phyloP scores from a whole-genome alignment of 2,113 vertebrate genomes.

The Notarius lentiginosus region DNA sequence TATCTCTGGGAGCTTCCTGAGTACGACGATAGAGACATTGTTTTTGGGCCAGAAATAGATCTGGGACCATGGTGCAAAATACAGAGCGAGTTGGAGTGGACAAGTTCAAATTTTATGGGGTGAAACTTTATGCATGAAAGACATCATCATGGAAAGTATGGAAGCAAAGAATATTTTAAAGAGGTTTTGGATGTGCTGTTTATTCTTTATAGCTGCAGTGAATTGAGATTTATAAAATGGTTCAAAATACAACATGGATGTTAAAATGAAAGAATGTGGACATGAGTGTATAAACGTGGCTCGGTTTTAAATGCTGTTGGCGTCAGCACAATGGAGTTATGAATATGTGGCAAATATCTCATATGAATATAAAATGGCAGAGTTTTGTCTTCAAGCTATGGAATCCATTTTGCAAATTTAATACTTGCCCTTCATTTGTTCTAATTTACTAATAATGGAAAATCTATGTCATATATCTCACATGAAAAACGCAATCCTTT shows the following conservation, averaged over 20 bases:
- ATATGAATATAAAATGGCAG: too few relatives aligned
- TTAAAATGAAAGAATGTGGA: neutral
- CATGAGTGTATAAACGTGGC: neutral
- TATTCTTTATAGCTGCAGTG: neutral
- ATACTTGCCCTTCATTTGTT: too few relatives aligned
- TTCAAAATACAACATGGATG: neutral
- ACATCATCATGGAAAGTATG: neutral
- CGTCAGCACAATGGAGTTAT: too few relatives aligned
- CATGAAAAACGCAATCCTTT: too few relatives aligned
- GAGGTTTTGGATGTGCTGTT: neutral
- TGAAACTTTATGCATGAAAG: neutral
- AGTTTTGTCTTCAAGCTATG: too few relatives aligned
- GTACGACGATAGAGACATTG: neutral
- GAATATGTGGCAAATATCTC: too few relatives aligned
- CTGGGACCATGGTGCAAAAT: conserved; percentile 9
- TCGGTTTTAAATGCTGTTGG: neutral
- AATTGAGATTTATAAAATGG: neutral
- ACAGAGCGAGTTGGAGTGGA: neutral
- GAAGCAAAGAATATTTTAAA: neutral
- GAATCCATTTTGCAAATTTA: neutral
- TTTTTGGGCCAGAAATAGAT: neutral
- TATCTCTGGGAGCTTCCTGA: conserved; percentile 16
- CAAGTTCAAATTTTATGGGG: neutral
- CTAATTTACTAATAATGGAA: too few relatives aligned
- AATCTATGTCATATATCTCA: too few relatives aligned